These are phyloP conservation scores for Phalanger gymnotis DNA, from an alignment of 2,797 vertebrate species.

Conservation along the genomic window DNA sequence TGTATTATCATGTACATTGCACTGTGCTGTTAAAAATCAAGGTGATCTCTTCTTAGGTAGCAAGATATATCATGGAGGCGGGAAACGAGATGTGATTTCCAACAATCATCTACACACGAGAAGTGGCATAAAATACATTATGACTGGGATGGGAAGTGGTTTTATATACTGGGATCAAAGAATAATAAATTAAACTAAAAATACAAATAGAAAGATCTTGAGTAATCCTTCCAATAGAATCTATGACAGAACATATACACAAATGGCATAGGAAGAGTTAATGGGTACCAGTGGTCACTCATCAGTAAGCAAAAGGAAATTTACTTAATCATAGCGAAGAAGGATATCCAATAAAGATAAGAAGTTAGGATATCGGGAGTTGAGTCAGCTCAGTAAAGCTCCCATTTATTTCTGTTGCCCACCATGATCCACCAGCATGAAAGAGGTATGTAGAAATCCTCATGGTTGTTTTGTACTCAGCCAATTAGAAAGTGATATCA, in stretches of 20 bases:
- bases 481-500: neutral
- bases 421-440: neutral
- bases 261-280: neutral
- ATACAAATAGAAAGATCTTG: neutral
- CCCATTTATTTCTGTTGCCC: neutral
- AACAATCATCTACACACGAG: neutral
- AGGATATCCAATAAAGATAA: neutral
- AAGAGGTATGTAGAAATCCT: neutral
- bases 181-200: neutral
- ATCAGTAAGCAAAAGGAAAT: neutral
- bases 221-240: neutral
- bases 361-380: neutral
- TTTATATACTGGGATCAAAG: neutral
- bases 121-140: neutral
- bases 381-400: neutral
- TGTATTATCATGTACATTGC: neutral
- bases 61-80: neutral
- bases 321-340: neutral
- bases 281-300: neutral
- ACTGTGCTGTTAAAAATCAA: neutral
- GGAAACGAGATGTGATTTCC: neutral
- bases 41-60: neutral
- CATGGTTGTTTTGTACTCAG: neutral
- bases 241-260: neutral
- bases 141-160: neutral